Conservation (phyloP, 2,888 invertebrate species). For the Apodemia duryi region DNA sequence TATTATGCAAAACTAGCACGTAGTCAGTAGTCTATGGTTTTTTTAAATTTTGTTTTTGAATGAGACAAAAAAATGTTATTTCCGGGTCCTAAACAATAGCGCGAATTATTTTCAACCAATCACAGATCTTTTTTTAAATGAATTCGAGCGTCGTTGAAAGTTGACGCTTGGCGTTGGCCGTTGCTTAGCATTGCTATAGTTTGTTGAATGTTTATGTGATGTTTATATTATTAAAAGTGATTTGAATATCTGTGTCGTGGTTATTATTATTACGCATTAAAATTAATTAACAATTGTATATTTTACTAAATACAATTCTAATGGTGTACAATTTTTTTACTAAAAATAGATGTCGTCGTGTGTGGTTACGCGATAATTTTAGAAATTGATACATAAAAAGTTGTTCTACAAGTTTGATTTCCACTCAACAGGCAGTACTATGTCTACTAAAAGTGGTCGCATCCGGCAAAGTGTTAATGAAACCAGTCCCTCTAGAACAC, state of each 20-base stretch:
- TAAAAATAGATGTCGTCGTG: constrained; percentile 43
- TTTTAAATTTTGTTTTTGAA: not conserved
- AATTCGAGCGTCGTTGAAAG: constrained; percentile 64
- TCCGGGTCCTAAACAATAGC: constrained; percentile 33
- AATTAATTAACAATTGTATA: not conserved
- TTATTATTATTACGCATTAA: constrained; percentile 1
- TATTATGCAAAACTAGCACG: no score
- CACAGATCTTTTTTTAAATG: constrained; percentile 55
- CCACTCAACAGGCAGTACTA: constrained; percentile 30
- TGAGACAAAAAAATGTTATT: constrained; percentile 16
- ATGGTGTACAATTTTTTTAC: constrained; percentile 29
- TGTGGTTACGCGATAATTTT: constrained; percentile 63
- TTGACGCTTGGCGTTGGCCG: constrained; percentile 52
- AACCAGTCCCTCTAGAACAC: constrained; percentile 55
- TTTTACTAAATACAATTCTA: constrained; percentile 20
- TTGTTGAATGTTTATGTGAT: constrained; percentile 39
- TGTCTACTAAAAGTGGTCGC: constrained; percentile 70
- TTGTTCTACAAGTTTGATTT: constrained; percentile 31
- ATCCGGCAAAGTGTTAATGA: constrained; percentile 52
- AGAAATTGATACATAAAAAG: constrained; percentile 36
- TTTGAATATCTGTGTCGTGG: constrained; percentile 10
- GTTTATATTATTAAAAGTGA: constrained; percentile 16
- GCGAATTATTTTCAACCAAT: constrained; percentile 58
- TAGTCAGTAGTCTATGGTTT: constrained; percentile 5
- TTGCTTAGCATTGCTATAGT: constrained; percentile 40